phyloP scores from a whole-genome alignment of 2,888 invertebrate genomes.

The Sphaerophoria taeniata region DNA sequence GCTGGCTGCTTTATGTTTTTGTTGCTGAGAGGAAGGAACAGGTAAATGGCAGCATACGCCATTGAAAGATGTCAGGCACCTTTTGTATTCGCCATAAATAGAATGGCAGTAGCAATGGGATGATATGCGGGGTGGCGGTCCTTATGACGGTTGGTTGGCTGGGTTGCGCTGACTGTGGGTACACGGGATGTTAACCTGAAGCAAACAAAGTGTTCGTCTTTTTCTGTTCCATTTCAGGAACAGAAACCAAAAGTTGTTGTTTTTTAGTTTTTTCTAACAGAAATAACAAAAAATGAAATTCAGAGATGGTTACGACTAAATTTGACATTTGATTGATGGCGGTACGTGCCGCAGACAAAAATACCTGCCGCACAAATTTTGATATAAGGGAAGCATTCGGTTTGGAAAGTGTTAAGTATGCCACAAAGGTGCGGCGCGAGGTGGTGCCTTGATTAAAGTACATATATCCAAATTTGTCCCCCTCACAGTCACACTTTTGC shows the following conservation, averaged over 20 bases:
- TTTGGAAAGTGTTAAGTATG: slow-evolving; percentile 67
- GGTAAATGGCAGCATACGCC: slow-evolving; percentile 49
- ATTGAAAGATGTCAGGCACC: slow-evolving; percentile 71
- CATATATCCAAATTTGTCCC: slow-evolving; percentile 32
- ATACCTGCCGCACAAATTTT: slow-evolving; percentile 50
- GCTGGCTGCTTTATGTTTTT: too few relatives aligned
- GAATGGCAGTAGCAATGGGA: too few relatives aligned
- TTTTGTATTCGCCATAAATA: slow-evolving; percentile 52
- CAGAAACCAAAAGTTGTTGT: slow-evolving; percentile 26
- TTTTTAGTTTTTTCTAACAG: slow-evolving; percentile 5
- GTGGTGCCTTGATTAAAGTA: slow-evolving; percentile 32
- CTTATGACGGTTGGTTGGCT: slow-evolving; percentile 12
- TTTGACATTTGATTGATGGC: slow-evolving; percentile 74
- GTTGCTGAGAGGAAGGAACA: slow-evolving; percentile 53
- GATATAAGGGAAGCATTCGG: slow-evolving; percentile 7
- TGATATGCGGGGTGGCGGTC: slow-evolving; percentile 23
- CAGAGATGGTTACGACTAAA: slow-evolving; percentile 39
- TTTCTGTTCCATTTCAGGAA: slow-evolving; percentile 38
- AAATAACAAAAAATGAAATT: slow-evolving; percentile 13
- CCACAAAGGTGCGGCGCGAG: neutral
- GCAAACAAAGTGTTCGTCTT: slow-evolving; percentile 32
- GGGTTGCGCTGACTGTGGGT: slow-evolving; percentile 46
- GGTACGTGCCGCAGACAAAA: slow-evolving; percentile 69
- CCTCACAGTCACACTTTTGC: slow-evolving; percentile 9
- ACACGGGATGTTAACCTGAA: slow-evolving; percentile 28